Evolutionary conservation across 2,888 invertebrate genomes (phyloP), one percentile per base, ranked within the genome.

Genomic region (Tetanocera ferruginea): DNA sequence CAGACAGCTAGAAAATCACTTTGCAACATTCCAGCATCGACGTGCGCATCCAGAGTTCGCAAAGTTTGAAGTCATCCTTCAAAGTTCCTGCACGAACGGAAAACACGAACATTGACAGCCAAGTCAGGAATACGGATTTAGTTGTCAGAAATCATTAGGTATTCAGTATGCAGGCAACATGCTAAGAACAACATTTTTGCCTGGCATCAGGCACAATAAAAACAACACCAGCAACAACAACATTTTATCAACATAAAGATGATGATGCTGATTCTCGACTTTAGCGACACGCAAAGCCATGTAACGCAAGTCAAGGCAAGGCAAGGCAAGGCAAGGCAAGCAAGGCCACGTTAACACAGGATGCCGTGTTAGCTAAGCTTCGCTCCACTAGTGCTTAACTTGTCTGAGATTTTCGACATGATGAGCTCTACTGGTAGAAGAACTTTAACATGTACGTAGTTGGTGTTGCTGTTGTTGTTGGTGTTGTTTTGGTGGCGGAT

Each of bases 1-100:
- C 76, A 76, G 55, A 49, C 60, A 70, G 60, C 67, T 62, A n/a
- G 72, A 66, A 77, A 77, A 77, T 77, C 76, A 76, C 71, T 76
- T 76, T 72, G 49, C 34, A 62, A n/a, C 9, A 70, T 60, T 31
- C 37, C 52, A 14, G 55, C 57, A 25, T 14, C 43, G 23, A 11
- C 62, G 60, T 25, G 34, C 52, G 34, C 52, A n/a, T 34, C 23
- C 64, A 52, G n/a, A 43, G 43, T 43, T 43, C 23, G 37, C 19
- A 51, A n/a, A 55, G 11, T 31, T 51, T 51, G 69, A 17, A 52
- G 71, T 52, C 71, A 55, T 52, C 55, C 52, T 71, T 71, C 55
- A 55, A 71, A 52, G 71, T 55, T 71, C 28, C 71, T 57, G 14
- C 76, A 60, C 31, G 28, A 57, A 55, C 17, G 2, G 23, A 9